Evolutionary conservation across 2,797 vertebrate genomes (phyloP).

Genomic region (Intellagama lesueurii): DNA sequence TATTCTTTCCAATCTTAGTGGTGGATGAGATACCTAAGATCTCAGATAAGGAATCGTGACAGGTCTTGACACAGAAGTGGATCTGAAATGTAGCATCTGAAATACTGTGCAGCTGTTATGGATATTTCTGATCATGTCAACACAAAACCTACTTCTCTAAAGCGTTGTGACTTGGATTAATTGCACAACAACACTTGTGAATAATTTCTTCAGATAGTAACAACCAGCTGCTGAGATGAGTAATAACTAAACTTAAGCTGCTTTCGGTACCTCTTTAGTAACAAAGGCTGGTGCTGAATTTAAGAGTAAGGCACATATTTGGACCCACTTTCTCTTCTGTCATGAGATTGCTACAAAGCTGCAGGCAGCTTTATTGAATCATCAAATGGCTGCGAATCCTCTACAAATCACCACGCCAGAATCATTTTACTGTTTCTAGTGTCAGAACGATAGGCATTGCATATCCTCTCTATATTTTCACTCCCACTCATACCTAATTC

Average conservation of each 20-base stretch:
- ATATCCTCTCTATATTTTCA: not conserved
- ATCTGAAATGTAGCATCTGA: not conserved
- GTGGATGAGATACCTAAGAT: not conserved
- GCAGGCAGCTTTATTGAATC: not conserved
- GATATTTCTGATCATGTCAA: not conserved
- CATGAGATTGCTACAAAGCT: not conserved
- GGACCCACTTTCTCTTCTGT: not conserved
- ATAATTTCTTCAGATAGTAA: not conserved
- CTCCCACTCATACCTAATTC: not conserved
- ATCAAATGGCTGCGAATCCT: not conserved
- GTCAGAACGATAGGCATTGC: not conserved
- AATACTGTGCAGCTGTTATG: not conserved
- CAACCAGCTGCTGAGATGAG: not conserved
- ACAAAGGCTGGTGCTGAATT: not conserved
- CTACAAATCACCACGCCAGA: not conserved
- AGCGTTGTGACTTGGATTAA: not conserved
- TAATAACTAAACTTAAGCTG: slow-evolving; percentile 24
- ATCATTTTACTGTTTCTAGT: not conserved
- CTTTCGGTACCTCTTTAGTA: slow-evolving; percentile 37
- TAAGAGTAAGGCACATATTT: not conserved
- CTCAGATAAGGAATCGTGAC: not conserved
- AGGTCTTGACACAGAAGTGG: not conserved
- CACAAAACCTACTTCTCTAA: not conserved
- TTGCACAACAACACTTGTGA: not conserved
- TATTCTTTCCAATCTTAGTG: too few species aligned